Conservation (phyloP, 2,113 vertebrate species). For the Corythaixoides concolor region DNA sequence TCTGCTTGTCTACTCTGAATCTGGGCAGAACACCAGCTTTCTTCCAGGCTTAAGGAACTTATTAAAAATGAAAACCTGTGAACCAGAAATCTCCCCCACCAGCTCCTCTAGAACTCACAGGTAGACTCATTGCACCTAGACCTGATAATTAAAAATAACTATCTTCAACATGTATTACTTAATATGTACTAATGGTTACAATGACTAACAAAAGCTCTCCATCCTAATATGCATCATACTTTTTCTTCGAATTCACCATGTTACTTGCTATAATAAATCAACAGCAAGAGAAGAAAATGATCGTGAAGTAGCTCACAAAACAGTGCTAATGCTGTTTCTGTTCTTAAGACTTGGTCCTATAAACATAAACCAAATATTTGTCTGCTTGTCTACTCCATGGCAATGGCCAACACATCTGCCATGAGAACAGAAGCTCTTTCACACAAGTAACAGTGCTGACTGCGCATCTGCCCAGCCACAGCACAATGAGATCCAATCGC, state of each 20-base stretch:
- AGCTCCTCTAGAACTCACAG: not conserved
- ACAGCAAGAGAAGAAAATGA: not conserved
- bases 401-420: not conserved
- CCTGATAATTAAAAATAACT: not conserved
- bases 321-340: not conserved
- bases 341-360: not conserved
- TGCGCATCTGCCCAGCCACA: not conserved
- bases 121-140: not conserved
- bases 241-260: not conserved
- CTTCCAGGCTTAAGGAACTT: not conserved
- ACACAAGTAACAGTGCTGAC: not conserved
- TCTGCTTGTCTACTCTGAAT: constrained; percentile 48
- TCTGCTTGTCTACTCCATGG: not conserved
- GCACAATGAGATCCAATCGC: not conserved
- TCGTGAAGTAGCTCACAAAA: not conserved
- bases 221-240: not conserved
- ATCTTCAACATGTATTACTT: not conserved
- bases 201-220: not conserved
- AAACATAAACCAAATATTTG: not conserved
- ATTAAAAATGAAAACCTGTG: not conserved
- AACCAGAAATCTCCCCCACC: not conserved
- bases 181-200: not conserved
- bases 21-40: constrained; percentile 43
- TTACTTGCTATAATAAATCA: not conserved
- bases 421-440: not conserved